A percentile compares a stretch with the other conserved stretches of the same genome.
These are phyloP conservation scores for Cremastobaeus sp. DNA, from an alignment of 2,888 invertebrate species.

Conservation along the genomic window DNA sequence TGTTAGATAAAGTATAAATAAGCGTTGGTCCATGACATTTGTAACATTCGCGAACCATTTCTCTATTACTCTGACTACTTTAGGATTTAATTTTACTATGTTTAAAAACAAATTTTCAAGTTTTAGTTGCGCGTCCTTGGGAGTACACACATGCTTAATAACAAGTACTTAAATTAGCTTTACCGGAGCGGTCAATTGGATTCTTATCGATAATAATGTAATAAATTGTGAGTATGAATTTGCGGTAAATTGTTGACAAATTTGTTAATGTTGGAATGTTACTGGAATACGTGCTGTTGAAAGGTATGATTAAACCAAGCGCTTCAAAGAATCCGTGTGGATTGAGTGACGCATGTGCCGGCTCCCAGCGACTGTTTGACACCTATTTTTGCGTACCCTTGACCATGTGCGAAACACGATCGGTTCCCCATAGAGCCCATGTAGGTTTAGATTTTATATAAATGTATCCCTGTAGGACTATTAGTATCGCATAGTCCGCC, in stretches of 20 bases:
- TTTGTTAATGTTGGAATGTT: constrained; percentile 55
- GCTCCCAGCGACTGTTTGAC: constrained; percentile 60
- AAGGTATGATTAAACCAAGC: constrained; percentile 37
- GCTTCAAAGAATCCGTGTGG: constrained; percentile 34
- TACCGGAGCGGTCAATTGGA: constrained; percentile 32
- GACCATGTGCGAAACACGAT: constrained; percentile 63
- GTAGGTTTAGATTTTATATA: constrained; percentile 68
- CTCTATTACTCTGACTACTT: constrained; percentile 55
- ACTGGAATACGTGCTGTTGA: constrained; percentile 52
- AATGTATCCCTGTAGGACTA: constrained; percentile 67
- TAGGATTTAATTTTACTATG: constrained; percentile 61
- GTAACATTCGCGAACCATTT: constrained; percentile 58
- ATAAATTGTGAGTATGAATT: constrained; percentile 44
- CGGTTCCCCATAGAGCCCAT: constrained; percentile 63
- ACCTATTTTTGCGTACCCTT: constrained; percentile 62
- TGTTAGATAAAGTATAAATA: constrained; percentile 63
- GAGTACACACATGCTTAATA: constrained; percentile 43
- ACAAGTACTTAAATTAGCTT: constrained; percentile 37
- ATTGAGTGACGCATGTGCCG: constrained; percentile 44
- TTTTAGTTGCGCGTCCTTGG: constrained; percentile 53
- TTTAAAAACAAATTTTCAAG: constrained; percentile 58
- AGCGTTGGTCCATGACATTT: constrained; percentile 74
- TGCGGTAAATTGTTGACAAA: constrained; percentile 59
- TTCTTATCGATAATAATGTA: constrained; percentile 20
- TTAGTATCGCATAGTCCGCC: constrained; percentile 66